These are phyloP conservation scores for Galeopsomyia nigrocyanea DNA, from an alignment of 2,888 invertebrate genomes.

Conservation along the genomic window DNA sequence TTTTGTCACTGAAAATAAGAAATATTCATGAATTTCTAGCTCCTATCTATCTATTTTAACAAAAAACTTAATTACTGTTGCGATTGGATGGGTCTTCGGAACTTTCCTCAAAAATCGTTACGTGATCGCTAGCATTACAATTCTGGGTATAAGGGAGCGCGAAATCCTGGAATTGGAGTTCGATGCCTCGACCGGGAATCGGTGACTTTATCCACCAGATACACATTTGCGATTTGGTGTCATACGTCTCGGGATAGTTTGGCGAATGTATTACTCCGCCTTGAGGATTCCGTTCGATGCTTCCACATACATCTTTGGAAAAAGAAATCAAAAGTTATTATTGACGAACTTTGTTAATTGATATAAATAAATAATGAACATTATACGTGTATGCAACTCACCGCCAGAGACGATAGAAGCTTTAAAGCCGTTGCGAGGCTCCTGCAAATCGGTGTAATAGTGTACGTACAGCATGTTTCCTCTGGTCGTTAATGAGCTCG, in stretches of 20 bases:
- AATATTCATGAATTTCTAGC: no score
- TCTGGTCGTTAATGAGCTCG: conserved; percentile 75
- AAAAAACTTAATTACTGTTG: conserved; percentile 43
- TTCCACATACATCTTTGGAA: conserved; percentile 77
- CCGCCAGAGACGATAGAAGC: conserved; percentile 76
- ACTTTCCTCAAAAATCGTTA: conserved; percentile 62
- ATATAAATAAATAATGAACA: no score
- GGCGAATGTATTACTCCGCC: conserved; percentile 79
- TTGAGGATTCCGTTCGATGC: conserved; percentile 73
- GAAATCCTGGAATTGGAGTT: conserved; percentile 67
- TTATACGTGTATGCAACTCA: no score
- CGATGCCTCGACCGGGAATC: conserved; percentile 67
- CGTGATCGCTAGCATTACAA: conserved; percentile 65
- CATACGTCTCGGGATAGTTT: conserved; percentile 75
- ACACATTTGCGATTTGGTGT: conserved; percentile 74
- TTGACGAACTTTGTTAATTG: no score
- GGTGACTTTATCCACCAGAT: conserved; percentile 78
- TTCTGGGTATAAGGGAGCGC: conserved; percentile 60
- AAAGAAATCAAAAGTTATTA: no score
- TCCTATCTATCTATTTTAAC: no score
- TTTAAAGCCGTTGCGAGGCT: conserved; percentile 84
- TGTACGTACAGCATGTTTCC: conserved; percentile 80
- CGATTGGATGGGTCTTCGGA: conserved; percentile 43
- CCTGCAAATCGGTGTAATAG: conserved; percentile 78
- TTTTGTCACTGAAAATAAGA: conserved; percentile 49